Evolutionary conservation across 2,888 invertebrate genomes (phyloP).

Genomic region (Latheticus oryzae): DNA sequence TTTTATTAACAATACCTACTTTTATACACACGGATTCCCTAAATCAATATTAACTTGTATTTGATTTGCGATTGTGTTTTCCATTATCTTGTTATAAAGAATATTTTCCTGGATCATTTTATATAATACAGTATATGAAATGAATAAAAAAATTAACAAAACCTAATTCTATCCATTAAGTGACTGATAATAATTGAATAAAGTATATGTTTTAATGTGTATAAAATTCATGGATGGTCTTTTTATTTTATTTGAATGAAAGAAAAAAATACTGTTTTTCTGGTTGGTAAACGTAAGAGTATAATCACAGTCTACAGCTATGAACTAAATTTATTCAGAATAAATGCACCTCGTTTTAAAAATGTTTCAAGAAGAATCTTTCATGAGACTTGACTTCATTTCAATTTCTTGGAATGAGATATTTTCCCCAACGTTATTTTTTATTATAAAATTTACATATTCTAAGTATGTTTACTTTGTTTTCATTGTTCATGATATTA

Average conservation of each 20-base stretch:
- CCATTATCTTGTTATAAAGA: no score
- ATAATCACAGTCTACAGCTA: background rate
- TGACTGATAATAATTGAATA: no score
- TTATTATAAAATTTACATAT: conserved; percentile 22
- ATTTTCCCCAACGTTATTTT: conserved; percentile 13
- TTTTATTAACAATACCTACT: conserved; percentile 18
- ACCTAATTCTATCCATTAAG: no score
- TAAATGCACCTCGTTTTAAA: conserved; percentile 6
- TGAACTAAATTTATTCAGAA: conserved; percentile 20
- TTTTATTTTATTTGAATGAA: no score
- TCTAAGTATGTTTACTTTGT: conserved; percentile 23
- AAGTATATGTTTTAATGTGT: no score
- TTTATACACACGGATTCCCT: background rate
- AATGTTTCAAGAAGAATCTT: conserved; percentile 11
- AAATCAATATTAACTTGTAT: conserved; percentile 16
- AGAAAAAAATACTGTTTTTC: no score
- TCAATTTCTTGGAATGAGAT: conserved; percentile 20
- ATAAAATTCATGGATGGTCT: no score
- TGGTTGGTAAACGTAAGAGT: background rate
- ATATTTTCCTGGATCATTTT: no score
- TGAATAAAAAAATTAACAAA: no score
- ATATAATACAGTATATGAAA: no score
- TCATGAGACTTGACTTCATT: conserved; percentile 11
- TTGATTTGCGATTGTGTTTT: conserved; percentile 2
- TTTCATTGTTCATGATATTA: conserved; percentile 14